phyloP scores from a whole-genome alignment of 2,113 vertebrate species.

The Scolopax mira region DNA sequence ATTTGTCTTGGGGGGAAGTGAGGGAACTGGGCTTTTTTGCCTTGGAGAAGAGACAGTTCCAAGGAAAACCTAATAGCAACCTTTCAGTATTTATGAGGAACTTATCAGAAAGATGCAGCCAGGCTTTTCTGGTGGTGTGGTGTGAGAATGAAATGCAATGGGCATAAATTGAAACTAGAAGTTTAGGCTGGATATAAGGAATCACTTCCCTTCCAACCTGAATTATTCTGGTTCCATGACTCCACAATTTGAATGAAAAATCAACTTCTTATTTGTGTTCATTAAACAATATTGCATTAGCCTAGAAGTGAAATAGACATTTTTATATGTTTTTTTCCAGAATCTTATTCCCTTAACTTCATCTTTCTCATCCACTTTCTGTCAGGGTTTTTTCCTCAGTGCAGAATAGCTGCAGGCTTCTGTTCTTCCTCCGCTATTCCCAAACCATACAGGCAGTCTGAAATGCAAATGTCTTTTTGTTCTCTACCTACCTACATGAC shows the following conservation, averaged over 20 bases:
- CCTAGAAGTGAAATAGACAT: not conserved
- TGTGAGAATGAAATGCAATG: not conserved
- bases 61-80: not conserved
- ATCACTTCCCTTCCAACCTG: not conserved
- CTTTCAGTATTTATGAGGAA: not conserved
- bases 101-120: not conserved
- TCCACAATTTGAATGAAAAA: not conserved
- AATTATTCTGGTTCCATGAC: not conserved
- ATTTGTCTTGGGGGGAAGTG: not conserved
- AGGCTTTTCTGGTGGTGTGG: not conserved
- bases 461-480: slow-evolving; percentile 25
- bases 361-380: not conserved
- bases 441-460: not conserved
- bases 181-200: not conserved
- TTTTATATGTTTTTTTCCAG: not conserved
- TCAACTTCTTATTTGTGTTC: not conserved
- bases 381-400: not conserved
- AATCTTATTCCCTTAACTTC: not conserved
- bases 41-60: not conserved
- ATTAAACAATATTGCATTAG: not conserved
- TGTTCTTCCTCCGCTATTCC: not conserved
- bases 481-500: not conserved
- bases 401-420: not conserved
- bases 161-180: not conserved
- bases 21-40: not conserved